Conservation (phyloP, 1,140 invertebrate genomes). For the Solenopsis fugax region DNA sequence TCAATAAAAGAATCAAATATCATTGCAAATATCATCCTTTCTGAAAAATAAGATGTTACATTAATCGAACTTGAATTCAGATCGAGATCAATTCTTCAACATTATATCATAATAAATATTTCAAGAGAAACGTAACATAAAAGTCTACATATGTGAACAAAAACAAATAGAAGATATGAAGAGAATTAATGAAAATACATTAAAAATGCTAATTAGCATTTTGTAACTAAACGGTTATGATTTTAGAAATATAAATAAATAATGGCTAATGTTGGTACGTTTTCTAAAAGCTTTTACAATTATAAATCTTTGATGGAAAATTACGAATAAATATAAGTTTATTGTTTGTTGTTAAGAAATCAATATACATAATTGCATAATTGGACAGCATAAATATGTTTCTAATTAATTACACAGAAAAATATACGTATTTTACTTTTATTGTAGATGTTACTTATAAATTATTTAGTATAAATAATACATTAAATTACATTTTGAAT, state of each 20-base stretch:
- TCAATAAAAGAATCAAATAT: background rate
- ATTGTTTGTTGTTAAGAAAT: background rate
- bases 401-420: background rate
- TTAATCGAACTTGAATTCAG: background rate
- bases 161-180: background rate
- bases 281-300: background rate
- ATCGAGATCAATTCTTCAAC: background rate
- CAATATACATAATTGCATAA: background rate
- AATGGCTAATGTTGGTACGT: background rate
- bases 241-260: background rate
- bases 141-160: background rate
- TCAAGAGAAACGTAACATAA: background rate
- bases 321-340: background rate
- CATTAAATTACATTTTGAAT: too few relatives aligned
- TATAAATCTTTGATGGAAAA: background rate
- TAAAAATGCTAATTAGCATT: background rate
- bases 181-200: background rate
- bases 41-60: background rate
- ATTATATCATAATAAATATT: background rate
- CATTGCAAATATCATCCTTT: too few relatives aligned
- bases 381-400: background rate
- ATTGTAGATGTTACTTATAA: background rate
- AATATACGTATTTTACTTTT: background rate
- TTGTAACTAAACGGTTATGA: background rate
- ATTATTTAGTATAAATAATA: background rate